Evolutionary conservation across 2,888 invertebrate species (phyloP).

Genomic region (Tethea ocularis): DNA sequence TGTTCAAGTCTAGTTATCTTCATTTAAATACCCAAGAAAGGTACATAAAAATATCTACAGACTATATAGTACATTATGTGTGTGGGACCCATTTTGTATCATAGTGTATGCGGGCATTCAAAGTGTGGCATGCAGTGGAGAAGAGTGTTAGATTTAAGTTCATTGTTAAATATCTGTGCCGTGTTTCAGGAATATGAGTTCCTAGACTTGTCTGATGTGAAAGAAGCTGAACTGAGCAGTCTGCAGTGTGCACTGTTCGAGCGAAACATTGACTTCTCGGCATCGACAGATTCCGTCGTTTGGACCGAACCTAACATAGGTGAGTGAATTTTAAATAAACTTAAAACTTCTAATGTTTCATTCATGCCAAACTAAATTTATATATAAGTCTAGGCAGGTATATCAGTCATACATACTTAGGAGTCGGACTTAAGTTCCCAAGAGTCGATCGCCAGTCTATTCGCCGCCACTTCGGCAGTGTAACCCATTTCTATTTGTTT

Average conservation of each 20-base stretch:
- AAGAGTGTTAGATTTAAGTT: slow-evolving; percentile 23
- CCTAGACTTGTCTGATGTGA: slow-evolving; percentile 89
- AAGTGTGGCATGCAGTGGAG: slow-evolving; percentile 22
- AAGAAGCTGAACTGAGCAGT: slow-evolving; percentile 86
- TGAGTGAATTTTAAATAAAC: slow-evolving; percentile 40
- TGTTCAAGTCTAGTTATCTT: no score
- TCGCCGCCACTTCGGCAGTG: no score
- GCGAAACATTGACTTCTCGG: slow-evolving; percentile 53
- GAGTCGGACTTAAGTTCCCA: no score
- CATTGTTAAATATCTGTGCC: slow-evolving; percentile 51
- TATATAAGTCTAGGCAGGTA: no score
- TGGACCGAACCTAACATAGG: slow-evolving; percentile 70
- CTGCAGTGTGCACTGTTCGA: slow-evolving; percentile 85
- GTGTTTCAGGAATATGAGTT: slow-evolving; percentile 87
- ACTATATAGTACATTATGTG: slow-evolving; percentile 4
- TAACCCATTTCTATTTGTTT: background rate
- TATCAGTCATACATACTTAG: no score
- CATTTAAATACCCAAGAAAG: no score
- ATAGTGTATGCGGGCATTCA: slow-evolving; percentile 17
- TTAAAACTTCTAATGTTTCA: no score
- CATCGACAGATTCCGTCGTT: slow-evolving; percentile 54
- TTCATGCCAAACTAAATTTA: no score
- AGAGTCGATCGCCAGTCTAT: no score
- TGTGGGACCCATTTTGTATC: slow-evolving; percentile 20
- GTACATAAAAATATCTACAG: background rate